phyloP scores from a whole-genome alignment of 1,140 invertebrate genomes.

The Pseudomyrmex cubaensis region DNA sequence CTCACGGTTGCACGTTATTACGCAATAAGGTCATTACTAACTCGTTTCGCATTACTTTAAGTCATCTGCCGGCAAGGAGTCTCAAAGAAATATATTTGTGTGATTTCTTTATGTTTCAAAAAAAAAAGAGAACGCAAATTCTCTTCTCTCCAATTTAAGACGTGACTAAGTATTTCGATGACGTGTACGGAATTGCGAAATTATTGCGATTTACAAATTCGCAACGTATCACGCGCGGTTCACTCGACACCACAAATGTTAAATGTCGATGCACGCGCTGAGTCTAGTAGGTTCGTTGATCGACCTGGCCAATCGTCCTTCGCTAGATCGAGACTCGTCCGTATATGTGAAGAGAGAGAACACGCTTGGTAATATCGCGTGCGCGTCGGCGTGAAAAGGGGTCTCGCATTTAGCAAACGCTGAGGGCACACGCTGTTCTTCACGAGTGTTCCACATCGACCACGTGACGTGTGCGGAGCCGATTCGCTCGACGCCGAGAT shows the following conservation, averaged over 20 bases:
- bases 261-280: slow-evolving; percentile 39
- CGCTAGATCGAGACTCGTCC: slow-evolving; percentile 26
- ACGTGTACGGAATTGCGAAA: neutral
- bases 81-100: no score
- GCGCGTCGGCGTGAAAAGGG: slow-evolving; percentile 53
- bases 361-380: slow-evolving; percentile 41
- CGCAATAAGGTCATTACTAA: slow-evolving; percentile 25
- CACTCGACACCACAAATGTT: slow-evolving; percentile 35
- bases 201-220: slow-evolving; percentile 3
- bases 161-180: neutral
- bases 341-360: neutral
- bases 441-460: slow-evolving; percentile 58
- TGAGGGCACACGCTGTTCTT: slow-evolving; percentile 47
- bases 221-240: slow-evolving; percentile 12
- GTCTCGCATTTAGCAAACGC: slow-evolving; percentile 42
- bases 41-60: no score
- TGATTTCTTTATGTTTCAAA: neutral
- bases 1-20: slow-evolving; percentile 20
- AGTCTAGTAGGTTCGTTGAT: slow-evolving; percentile 41
- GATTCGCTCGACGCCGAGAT: slow-evolving; percentile 62
- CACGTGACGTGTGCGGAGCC: slow-evolving; percentile 62
- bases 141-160: no score
- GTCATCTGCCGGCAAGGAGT: no score
- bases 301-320: slow-evolving; percentile 28
- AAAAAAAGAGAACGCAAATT: neutral